phyloP scores from a whole-genome alignment of 2,888 invertebrate species.

The Epinotia brunnichana region DNA sequence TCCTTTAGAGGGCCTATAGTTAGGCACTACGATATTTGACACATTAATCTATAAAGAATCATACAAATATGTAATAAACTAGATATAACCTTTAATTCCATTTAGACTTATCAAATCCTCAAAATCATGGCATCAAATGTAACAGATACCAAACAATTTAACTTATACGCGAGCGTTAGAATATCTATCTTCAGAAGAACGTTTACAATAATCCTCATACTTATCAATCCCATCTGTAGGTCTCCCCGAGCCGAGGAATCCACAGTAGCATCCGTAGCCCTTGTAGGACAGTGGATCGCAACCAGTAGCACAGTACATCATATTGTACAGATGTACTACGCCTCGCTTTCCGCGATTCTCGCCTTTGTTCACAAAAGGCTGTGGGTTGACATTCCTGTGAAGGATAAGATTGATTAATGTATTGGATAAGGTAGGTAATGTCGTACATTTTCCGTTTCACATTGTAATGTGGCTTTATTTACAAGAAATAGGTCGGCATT shows the following conservation, averaged over 20 bases:
- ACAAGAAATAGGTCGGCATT: constrained; percentile 15
- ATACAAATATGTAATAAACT: neutral
- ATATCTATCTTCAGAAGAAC: constrained; percentile 20
- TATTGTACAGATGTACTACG: constrained; percentile 91
- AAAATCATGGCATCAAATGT: neutral
- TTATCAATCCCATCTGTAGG: constrained; percentile 92
- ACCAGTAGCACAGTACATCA: constrained; percentile 93
- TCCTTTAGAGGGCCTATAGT: no score
- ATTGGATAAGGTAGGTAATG: neutral
- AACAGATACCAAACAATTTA: neutral
- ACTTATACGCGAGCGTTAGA: neutral
- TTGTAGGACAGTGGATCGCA: constrained; percentile 93
- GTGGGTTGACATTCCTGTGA: constrained; percentile 66
- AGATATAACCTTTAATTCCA: neutral
- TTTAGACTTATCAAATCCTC: neutral
- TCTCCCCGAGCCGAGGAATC: constrained; percentile 91
- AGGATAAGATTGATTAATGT: constrained; percentile 10
- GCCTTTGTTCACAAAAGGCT: constrained; percentile 57
- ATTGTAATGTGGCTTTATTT: neutral
- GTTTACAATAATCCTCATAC: constrained; percentile 71
- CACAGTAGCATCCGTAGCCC: constrained; percentile 96
- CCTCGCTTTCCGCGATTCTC: constrained; percentile 87
- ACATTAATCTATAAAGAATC: no score
- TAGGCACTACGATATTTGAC: no score
- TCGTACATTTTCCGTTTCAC: neutral